Evolutionary conservation across 2,113 vertebrate species (phyloP), one percentile per base, ranked within the genome.

Genomic region (Heterochromis multidens): DNA sequence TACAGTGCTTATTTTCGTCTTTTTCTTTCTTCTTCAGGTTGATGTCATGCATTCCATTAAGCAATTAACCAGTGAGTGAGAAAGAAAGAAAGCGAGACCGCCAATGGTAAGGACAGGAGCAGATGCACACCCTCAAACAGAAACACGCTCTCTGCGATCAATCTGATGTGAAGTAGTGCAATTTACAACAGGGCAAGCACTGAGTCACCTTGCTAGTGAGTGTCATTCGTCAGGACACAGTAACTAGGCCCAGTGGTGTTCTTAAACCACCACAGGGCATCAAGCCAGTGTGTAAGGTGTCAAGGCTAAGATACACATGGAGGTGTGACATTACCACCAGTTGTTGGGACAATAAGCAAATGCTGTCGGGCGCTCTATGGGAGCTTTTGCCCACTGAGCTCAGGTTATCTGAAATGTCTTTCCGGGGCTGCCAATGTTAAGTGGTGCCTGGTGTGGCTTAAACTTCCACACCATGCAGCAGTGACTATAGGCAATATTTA

Each of bases 161-260:
- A 58, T 86, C 88, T 80, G 74, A 81, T 78, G 65, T 86, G 87
- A 81, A 77, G 65, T 57, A 12, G 82, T 43, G 62, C 84, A 76
- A 81, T 87, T 84, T 86, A 70, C 84, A 82, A 79, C 31, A 60
- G 87, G 84, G 43, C 59, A 37, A 80, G 77, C 76, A 25, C 77
- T 8, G 70, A 89, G 91, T 93, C 91, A 92, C 90, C 93, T 93
- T 91, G 85, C 82, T 37, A 17, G 70, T 61, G 80, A 91, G 82
- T 74, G 72, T 82, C 87, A 90, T 86, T 88, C 56, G 9, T 84
- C 79, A 35, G 89, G 88, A 90, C 90, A 77, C 58, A 25, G 62
- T 89, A 91, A 91, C 89, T 85, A 72, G 79, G 77, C 88, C 79
- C 79, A 25, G 78, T 77, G 87, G 90, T 86, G 88, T 77, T 83